Percentiles rank a stretch among this genome's conserved stretches.
phyloP scores from a whole-genome alignment of 2,113 vertebrate genomes.

The Ciconia stormi region DNA sequence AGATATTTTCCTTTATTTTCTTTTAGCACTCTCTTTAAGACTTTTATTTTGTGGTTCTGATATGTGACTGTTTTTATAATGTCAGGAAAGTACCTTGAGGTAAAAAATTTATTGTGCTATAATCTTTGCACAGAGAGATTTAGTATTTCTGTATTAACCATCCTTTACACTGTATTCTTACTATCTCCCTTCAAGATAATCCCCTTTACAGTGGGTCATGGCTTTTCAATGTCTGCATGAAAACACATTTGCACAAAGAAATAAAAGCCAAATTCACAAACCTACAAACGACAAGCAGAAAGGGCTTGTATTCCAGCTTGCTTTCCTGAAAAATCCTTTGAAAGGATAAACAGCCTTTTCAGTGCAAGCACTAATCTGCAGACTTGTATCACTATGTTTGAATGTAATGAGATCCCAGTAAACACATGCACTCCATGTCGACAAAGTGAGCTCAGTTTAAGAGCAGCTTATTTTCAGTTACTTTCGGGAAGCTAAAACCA shows the following conservation, averaged over 20 bases:
- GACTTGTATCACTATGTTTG: neutral
- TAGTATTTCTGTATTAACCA: constrained; percentile 33
- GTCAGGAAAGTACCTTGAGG: constrained; percentile 26
- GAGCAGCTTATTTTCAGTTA: neutral
- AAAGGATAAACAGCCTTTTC: constrained; percentile 35
- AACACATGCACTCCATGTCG: neutral
- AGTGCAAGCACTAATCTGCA: constrained; percentile 39
- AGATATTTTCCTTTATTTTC: neutral
- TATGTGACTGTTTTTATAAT: constrained; percentile 19
- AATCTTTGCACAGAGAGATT: constrained; percentile 20
- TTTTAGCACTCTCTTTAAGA: neutral
- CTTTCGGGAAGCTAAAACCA: neutral
- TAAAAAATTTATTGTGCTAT: constrained; percentile 34
- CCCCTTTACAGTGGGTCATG: constrained; percentile 37
- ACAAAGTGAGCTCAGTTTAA: constrained; percentile 8
- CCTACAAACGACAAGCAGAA: constrained; percentile 24
- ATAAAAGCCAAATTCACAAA: constrained; percentile 50
- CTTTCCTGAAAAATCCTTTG: constrained; percentile 38
- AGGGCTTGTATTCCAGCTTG: constrained; percentile 29
- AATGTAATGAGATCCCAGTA: constrained; percentile 28
- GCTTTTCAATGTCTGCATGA: neutral
- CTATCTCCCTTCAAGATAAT: constrained; percentile 31
- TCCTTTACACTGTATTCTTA: neutral
- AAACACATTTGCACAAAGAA: constrained; percentile 32
- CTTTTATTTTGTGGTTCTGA: constrained; percentile 28